Base-by-base conservation (phyloP, 2,797 vertebrate genomes). In the Echeneis naucrates region DNA sequence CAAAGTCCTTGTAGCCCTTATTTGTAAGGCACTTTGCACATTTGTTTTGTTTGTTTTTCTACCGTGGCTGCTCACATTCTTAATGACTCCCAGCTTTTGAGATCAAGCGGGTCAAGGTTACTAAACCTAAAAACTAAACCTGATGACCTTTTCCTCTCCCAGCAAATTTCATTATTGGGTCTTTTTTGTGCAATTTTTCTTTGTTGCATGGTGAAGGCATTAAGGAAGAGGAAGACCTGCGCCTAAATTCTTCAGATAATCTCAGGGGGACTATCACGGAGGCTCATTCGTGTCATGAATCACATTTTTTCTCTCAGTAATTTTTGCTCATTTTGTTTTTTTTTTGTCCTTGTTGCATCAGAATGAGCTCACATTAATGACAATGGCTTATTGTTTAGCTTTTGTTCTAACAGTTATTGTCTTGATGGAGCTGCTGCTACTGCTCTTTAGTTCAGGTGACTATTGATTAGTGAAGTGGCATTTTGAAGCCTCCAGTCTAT, bases 81-180 rank as follows among this genome's bases (percentile, higher is more conserved):
- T 33, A 66, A 48, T 42, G n/a, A 27, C 38, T 48, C 44, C 32
- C 23, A 50, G 26, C 26, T 64, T 40, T 27, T 8, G 26, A 72
- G 51, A 26, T 68, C 40, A 68, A 67, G 33, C 56, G n/a, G 77
- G 75, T 85, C 64, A 83, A 80, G 80, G 71, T 78, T 60, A 16
- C n/a, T n/a, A n/a, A n/a, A n/a, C n/a, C n/a, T n/a, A n/a, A n/a
- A n/a, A 73, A 56, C 58, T 40, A 65, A 72, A 70, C 37, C 24
- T 1, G 26, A 8, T 55, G 70, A 81, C 84, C 71, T 68, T 2
- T 24, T 33, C 19, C 27, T 35, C 26, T 83, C 76, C 76, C 65
- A 2, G 0, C 4, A 24, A 59, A 58, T 69, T 79, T 82, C 35
- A 77, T 66, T 42, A 68, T 3, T 0, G 33, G 23, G 14, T 64